These are phyloP conservation scores for Empis stercorea DNA, from an alignment of 2,888 invertebrate genomes.

Conservation along the genomic window DNA sequence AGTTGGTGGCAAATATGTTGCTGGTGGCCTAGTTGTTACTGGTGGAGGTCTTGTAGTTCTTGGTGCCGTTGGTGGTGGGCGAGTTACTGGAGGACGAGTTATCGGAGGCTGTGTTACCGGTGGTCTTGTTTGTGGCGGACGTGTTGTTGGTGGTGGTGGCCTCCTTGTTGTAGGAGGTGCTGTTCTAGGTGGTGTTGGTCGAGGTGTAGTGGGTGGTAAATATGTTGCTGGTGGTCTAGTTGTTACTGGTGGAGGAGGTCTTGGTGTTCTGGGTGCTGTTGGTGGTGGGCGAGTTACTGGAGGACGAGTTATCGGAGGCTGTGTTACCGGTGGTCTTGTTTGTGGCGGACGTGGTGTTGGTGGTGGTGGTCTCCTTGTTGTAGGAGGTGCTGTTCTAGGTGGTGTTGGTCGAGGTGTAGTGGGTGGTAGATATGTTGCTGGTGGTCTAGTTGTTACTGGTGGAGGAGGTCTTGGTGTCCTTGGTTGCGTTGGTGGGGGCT, in stretches of 20 bases:
- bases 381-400: too few species aligned
- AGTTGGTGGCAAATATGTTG: constrained; percentile 3
- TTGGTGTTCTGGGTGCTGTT: constrained; percentile 12
- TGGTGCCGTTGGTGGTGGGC: constrained; percentile 12
- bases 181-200: constrained; percentile 17
- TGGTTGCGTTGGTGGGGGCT: constrained; percentile 12
- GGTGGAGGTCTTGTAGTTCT: neutral
- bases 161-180: too few species aligned
- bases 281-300: constrained; percentile 1
- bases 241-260: neutral
- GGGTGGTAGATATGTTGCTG: too few species aligned
- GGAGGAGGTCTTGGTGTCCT: neutral
- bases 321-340: constrained; percentile 1
- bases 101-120: neutral
- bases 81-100: neutral
- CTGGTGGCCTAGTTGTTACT: neutral
- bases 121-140: too few species aligned
- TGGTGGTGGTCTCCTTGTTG: neutral
- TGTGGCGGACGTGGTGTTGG: too few species aligned
- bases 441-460: too few species aligned
- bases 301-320: neutral
- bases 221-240: too few species aligned
- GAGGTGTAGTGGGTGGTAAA: constrained; percentile 1
- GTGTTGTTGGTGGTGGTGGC: constrained; percentile 4
- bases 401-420: constrained; percentile 12